These are phyloP conservation scores for Pteropus rufus DNA, from an alignment of 2,797 vertebrate genomes.

Conservation along the genomic window DNA sequence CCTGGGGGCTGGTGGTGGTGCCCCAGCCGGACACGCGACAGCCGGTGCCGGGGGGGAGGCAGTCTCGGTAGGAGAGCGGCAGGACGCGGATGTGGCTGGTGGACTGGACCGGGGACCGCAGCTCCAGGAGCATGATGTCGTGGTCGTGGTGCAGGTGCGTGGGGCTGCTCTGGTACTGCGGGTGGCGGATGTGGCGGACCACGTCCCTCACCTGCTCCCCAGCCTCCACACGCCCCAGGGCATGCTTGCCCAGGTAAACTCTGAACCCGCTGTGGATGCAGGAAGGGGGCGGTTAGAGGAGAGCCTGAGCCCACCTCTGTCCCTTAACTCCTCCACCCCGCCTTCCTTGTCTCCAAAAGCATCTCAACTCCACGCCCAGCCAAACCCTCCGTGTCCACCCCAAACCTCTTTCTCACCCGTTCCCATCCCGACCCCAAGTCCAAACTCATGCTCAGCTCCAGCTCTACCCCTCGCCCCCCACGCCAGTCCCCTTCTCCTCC, in stretches of 20 bases:
- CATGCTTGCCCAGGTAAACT: constrained; percentile 74
- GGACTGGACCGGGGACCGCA: constrained; percentile 71
- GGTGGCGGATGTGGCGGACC: constrained; percentile 51
- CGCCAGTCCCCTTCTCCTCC: neutral
- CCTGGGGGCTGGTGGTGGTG: constrained; percentile 78
- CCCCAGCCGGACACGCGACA: constrained; percentile 86
- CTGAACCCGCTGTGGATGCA: constrained; percentile 69
- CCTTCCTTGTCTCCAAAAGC: neutral
- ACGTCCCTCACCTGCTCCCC: constrained; percentile 60
- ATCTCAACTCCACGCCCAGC: neutral
- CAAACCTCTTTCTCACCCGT: neutral
- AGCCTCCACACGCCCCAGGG: constrained; percentile 9
- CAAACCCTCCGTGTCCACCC: neutral
- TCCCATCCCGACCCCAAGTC: neutral
- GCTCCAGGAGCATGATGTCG: constrained; percentile 80
- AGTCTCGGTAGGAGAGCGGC: constrained; percentile 73
- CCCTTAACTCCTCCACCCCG: neutral
- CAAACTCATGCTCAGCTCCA: neutral
- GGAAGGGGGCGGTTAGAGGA: constrained; percentile 23
- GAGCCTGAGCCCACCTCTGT: neutral
- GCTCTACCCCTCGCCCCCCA: neutral
- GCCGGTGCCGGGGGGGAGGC: constrained; percentile 73
- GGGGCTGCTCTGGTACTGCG: constrained; percentile 61
- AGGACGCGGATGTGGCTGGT: constrained; percentile 66
- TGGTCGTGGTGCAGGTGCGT: constrained; percentile 74